These are phyloP conservation scores for Anoncus sp. DNA, from an alignment of 2,888 invertebrate species.

Conservation along the genomic window DNA sequence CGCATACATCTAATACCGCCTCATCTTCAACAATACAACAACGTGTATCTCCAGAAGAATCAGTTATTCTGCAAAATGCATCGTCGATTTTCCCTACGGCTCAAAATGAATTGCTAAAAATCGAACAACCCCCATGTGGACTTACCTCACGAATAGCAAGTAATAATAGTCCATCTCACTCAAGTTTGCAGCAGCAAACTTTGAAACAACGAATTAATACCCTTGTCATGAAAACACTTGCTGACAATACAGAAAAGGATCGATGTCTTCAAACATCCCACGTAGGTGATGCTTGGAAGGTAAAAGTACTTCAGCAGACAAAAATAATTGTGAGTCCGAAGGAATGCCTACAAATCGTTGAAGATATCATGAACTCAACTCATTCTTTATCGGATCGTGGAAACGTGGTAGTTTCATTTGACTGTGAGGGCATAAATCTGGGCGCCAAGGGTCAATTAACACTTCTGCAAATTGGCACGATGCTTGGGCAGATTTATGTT, in stretches of 20 bases:
- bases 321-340: conserved; percentile 91
- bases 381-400: conserved; percentile 78
- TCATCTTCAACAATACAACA: neutral
- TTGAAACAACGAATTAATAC: conserved; percentile 95
- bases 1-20: conserved; percentile 2
- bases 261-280: conserved; percentile 81
- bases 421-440: conserved; percentile 97
- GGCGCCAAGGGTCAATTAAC: conserved; percentile 95
- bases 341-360: conserved; percentile 91
- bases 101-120: conserved; percentile 69
- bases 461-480: conserved; percentile 93
- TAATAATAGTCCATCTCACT: conserved; percentile 76
- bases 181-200: conserved; percentile 85
- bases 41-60: conserved; percentile 9
- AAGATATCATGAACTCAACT: conserved; percentile 87
- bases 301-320: conserved; percentile 92
- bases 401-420: conserved; percentile 90
- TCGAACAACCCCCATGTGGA: conserved; percentile 54
- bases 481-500: conserved; percentile 92
- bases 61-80: conserved; percentile 12
- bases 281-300: conserved; percentile 90
- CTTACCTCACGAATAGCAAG: conserved; percentile 70
- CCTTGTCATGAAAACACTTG: conserved; percentile 94
- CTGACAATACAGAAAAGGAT: conserved; percentile 91
- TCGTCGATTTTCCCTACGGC: conserved; percentile 24